phyloP scores from a whole-genome alignment of 2,113 vertebrate species.

The Muscicapa adusta region DNA sequence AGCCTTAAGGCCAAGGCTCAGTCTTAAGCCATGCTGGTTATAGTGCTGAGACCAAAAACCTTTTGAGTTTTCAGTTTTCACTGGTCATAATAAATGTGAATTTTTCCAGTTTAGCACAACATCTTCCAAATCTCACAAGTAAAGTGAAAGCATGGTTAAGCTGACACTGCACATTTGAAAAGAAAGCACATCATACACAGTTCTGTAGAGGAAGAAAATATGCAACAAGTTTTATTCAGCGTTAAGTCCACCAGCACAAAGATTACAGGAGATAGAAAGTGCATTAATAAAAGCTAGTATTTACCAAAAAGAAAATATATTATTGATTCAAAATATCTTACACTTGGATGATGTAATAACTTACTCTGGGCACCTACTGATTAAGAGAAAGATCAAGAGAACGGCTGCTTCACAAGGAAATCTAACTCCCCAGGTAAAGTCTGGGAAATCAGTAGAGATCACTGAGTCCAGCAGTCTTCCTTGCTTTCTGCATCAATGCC shows the following conservation, averaged over 20 bases:
- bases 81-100: background rate
- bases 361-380: constrained; percentile 77
- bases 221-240: constrained; percentile 77
- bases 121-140: background rate
- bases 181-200: background rate
- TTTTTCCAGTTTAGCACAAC: background rate
- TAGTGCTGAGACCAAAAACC: background rate
- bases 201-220: constrained; percentile 66
- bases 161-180: background rate
- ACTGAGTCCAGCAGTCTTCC: constrained; percentile 95
- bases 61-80: background rate
- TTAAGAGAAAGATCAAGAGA: constrained; percentile 67
- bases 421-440: background rate
- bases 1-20: background rate
- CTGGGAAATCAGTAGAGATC: constrained; percentile 88
- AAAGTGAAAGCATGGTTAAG: background rate
- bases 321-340: constrained; percentile 85
- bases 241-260: constrained; percentile 78
- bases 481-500: constrained; percentile 97
- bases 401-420: constrained; percentile 40
- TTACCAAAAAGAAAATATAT: constrained; percentile 84
- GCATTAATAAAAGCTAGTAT: constrained; percentile 92
- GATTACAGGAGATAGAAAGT: constrained; percentile 87
- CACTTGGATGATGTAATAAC: constrained; percentile 83
- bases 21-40: accelerated